Percentiles rank a stretch among this genome's conserved stretches.
These are phyloP conservation scores for Petrocephalus sullivani DNA, from an alignment of 2,797 vertebrate species.

Conservation along the genomic window DNA sequence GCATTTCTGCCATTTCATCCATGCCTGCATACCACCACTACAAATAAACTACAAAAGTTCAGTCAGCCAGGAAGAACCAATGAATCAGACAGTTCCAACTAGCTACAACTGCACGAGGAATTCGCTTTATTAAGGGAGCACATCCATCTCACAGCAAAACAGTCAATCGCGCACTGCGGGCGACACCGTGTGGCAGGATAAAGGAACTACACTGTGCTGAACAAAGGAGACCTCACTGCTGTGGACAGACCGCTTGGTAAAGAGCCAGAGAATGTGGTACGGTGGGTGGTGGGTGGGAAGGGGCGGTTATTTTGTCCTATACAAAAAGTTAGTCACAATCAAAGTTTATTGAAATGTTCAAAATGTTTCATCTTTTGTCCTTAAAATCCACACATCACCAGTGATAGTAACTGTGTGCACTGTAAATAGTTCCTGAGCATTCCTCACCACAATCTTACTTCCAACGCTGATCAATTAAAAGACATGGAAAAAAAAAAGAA, in stretches of 20 bases:
- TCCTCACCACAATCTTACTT: conserved; percentile 22
- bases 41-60: neutral
- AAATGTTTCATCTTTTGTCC: conserved; percentile 14
- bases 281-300: neutral
- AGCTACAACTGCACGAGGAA: neutral
- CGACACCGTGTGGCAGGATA: conserved; percentile 12
- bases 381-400: conserved; percentile 32
- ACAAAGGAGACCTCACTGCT: neutral
- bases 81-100: neutral
- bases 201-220: neutral
- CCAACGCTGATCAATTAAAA: conserved; percentile 24
- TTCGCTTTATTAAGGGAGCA: conserved; percentile 14
- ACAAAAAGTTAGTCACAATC: conserved; percentile 25
- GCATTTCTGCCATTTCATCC: neutral
- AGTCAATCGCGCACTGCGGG: neutral
- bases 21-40: neutral
- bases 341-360: conserved; percentile 25
- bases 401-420: conserved; percentile 22
- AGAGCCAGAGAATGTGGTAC: conserved; percentile 12
- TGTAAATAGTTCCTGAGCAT: conserved; percentile 36
- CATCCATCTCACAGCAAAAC: conserved; percentile 14
- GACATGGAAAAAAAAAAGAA: conserved; percentile 21
- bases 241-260: conserved; percentile 6
- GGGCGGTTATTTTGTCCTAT: conserved; percentile 7
- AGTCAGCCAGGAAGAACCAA: neutral